Evolutionary conservation across 2,113 vertebrate species (phyloP).

Genomic region (Eretmochelys imbricata): DNA sequence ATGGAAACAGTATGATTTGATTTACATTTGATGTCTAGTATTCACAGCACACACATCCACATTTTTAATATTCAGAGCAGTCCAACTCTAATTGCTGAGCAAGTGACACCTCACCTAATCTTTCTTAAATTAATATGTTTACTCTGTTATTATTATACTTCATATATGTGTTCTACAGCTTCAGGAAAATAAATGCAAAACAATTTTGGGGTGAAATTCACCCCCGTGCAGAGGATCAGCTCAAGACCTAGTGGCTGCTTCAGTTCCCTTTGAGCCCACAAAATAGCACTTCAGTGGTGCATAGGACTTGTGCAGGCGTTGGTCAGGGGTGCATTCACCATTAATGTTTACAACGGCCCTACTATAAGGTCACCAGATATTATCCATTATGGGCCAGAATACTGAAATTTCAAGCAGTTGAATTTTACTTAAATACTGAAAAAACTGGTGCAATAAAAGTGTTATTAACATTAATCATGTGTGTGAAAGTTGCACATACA

Average conservation of each 20-base stretch:
- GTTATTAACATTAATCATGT: background rate
- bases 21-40: background rate
- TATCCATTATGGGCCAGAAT: background rate
- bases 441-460: fast-evolving
- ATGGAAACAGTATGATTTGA: background rate
- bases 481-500: background rate
- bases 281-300: background rate
- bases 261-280: background rate
- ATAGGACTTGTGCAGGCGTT: background rate
- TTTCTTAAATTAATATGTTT: background rate
- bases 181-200: background rate
- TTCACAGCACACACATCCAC: background rate
- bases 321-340: background rate
- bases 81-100: background rate
- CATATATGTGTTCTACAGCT: background rate
- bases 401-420: background rate
- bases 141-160: background rate
- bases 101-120: background rate
- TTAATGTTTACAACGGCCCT: background rate
- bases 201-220: background rate
- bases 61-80: background rate
- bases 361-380: background rate
- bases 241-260: background rate
- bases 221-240: background rate
- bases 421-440: fast-evolving